Conservation (phyloP, 92 coral and sea anemone species). For the Palythoa caribaeorum region DNA sequence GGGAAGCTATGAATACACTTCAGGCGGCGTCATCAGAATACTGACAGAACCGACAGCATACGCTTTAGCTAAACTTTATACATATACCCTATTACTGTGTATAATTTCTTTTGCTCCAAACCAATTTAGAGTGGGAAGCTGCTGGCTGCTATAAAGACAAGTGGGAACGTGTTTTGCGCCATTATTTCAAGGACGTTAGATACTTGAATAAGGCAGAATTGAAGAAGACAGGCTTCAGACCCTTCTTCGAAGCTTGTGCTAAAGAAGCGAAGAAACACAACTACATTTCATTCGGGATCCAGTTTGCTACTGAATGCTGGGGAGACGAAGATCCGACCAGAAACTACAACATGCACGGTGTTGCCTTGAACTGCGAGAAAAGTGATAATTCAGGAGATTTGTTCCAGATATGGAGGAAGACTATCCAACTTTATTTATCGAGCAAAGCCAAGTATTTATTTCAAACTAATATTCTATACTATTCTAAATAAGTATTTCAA, state of each 20-base stretch:
- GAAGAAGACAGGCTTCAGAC: constrained; percentile 13
- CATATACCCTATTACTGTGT: too few relatives aligned
- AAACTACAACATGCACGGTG: constrained; percentile 10
- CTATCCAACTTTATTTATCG: constrained; percentile 25
- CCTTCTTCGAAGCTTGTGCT: constrained; percentile 22
- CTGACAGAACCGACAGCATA: too few relatives aligned
- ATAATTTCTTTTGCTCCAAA: neutral
- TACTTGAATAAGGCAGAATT: constrained; percentile 5
- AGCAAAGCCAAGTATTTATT: constrained; percentile 28
- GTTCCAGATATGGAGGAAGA: constrained; percentile 18
- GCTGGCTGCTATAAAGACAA: constrained; percentile 2
- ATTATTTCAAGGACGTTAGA: constrained; percentile 2
- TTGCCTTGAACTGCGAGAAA: constrained; percentile 17
- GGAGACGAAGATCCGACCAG: constrained; percentile 26
- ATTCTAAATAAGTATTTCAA: neutral
- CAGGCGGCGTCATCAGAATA: too few relatives aligned
- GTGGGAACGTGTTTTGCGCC: constrained; percentile 13
- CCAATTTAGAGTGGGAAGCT: constrained; percentile 11
- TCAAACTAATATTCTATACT: neutral
- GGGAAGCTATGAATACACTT: too few relatives aligned
- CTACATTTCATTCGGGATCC: neutral
- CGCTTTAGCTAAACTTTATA: too few relatives aligned
- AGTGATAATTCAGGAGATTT: neutral
- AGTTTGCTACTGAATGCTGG: constrained; percentile 8
- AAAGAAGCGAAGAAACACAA: constrained; percentile 12